Conservation (phyloP, 2,888 invertebrate genomes). For the Epistrophella euchroma region DNA sequence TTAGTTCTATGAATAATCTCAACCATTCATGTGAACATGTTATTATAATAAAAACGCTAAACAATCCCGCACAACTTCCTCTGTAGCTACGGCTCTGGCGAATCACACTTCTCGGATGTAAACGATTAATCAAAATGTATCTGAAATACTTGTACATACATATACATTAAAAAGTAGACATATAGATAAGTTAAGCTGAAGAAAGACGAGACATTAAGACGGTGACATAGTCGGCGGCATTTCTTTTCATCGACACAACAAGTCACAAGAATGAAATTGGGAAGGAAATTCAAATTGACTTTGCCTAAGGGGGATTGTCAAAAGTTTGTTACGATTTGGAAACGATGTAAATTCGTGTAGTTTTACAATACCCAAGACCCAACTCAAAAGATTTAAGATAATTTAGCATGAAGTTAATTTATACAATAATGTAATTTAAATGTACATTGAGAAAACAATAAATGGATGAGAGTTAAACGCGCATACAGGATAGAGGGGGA, state of each 20-base stretch:
- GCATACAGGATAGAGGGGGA: too few relatives aligned
- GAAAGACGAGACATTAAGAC: neutral
- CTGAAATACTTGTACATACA: constrained; percentile 11
- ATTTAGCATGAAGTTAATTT: constrained; percentile 6
- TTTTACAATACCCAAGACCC: neutral
- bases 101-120: constrained; percentile 10
- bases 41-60: neutral
- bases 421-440: constrained; percentile 22
- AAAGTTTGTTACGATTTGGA: constrained; percentile 26
- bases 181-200: neutral
- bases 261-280: neutral
- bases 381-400: neutral
- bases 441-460: neutral
- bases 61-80: neutral
- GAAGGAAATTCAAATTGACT: constrained; percentile 32
- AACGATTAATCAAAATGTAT: constrained; percentile 56
- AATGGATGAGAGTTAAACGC: neutral
- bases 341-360: constrained; percentile 9
- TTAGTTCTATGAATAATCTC: too few relatives aligned
- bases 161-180: constrained; percentile 10
- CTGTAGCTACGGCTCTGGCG: neutral
- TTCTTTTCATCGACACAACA: constrained; percentile 3
- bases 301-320: constrained; percentile 9
- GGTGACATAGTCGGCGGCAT: neutral
- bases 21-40: too few relatives aligned